Percentiles rank a stretch among this genome's conserved stretches.
Evolutionary conservation across 2,888 invertebrate species (phyloP).

Genomic region (Saturnia pavonia): DNA sequence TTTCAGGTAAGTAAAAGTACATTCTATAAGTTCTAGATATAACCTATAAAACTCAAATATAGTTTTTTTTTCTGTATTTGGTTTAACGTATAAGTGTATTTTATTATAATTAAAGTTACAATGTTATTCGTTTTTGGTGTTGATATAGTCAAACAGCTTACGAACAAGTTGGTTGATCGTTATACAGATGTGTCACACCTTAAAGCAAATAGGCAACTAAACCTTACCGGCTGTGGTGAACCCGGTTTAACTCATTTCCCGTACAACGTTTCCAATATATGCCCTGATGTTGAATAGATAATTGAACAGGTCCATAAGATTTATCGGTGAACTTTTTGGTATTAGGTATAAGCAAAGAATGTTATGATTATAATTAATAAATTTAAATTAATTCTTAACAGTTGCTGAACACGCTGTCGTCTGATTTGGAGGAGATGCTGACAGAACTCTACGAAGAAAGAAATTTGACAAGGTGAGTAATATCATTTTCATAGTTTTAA

Average conservation of each 20-base stretch:
- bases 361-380: neutral
- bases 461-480: slow-evolving; percentile 53
- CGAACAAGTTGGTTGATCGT: slow-evolving; percentile 21
- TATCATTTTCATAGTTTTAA: neutral
- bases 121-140: too few species aligned
- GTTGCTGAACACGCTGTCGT: slow-evolving; percentile 91
- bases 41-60: too few species aligned
- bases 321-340: neutral
- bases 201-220: slow-evolving; percentile 58
- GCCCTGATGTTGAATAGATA: slow-evolving; percentile 59
- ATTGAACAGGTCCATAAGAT: slow-evolving; percentile 50
- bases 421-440: slow-evolving; percentile 93
- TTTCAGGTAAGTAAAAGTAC: too few species aligned
- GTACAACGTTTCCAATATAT: slow-evolving; percentile 70
- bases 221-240: slow-evolving; percentile 65
- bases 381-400: slow-evolving; percentile 68
- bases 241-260: slow-evolving; percentile 78
- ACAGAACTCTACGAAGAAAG: slow-evolving; percentile 89
- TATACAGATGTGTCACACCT: slow-evolving; percentile 43
- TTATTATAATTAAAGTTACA: too few species aligned
- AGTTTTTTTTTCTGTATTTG: too few species aligned
- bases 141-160: neutral
- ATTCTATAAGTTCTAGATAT: too few species aligned
- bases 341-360: neutral
- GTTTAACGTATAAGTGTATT: too few species aligned